Conservation (phyloP, 92 coral and sea anemone genomes). For the Porites rus region DNA sequence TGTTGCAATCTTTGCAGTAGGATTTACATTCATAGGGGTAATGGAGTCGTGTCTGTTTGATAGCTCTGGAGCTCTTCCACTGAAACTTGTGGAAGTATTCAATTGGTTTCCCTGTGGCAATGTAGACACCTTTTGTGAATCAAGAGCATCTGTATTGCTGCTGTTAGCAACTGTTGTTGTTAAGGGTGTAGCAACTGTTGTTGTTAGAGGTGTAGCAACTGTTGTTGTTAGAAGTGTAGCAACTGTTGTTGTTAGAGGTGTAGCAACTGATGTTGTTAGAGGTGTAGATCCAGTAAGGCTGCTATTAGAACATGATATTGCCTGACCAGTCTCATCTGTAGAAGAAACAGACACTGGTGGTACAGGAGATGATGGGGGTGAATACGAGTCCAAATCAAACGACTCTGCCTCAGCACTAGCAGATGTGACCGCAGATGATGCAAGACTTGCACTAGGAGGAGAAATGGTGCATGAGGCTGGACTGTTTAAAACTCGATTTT, state of each 20-base stretch:
- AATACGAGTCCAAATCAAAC: not conserved
- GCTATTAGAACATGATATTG: not conserved
- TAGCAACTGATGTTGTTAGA: not conserved
- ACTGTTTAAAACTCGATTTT: constrained; percentile 7
- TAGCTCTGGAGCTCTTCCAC: not conserved
- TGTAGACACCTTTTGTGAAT: too few relatives aligned
- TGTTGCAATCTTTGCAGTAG: not conserved
- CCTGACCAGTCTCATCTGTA: not conserved
- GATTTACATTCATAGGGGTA: not conserved
- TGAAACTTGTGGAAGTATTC: not conserved
- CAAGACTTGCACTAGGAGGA: not conserved
- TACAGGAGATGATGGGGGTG: not conserved
- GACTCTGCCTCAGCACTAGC: not conserved
- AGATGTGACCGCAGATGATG: not conserved
- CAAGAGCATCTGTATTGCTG: too few relatives aligned
- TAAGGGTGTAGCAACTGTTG: not conserved
- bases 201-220: not conserved
- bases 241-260: not conserved
- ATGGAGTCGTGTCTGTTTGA: not conserved
- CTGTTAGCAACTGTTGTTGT: too few relatives aligned
- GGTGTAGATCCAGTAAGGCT: not conserved
- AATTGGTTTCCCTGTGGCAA: too few relatives aligned
- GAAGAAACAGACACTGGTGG: not conserved
- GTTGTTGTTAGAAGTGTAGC: not conserved
- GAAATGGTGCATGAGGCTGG: not conserved